Conservation (phyloP, 2,113 vertebrate species). For the Patagioenas fasciata region DNA sequence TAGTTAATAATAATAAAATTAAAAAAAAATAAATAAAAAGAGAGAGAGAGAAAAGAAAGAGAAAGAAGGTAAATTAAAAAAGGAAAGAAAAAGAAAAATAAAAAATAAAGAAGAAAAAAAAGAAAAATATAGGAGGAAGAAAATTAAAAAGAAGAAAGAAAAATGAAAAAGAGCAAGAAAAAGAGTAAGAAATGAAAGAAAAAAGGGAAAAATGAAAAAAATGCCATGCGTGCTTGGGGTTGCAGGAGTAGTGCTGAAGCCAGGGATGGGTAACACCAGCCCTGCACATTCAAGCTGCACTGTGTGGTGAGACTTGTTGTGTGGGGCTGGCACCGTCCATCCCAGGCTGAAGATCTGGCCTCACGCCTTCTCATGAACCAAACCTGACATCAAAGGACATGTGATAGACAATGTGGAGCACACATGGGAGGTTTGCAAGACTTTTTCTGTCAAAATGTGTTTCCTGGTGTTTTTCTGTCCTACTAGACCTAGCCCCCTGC, state of each 20-base stretch:
- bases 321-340: background rate
- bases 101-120: fast-evolving
- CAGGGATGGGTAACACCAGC: fast-evolving
- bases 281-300: fast-evolving
- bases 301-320: no score
- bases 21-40: fast-evolving
- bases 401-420: slow-evolving; percentile 66
- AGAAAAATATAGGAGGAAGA: no score
- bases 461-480: slow-evolving; percentile 55
- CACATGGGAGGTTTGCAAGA: slow-evolving; percentile 65
- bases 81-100: no score
- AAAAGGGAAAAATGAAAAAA: fast-evolving
- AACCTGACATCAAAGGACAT: slow-evolving; percentile 70
- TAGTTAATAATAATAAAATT: background rate
- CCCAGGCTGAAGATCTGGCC: background rate
- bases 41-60: no score
- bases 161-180: background rate
- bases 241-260: fast-evolving
- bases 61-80: no score
- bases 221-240: fast-evolving
- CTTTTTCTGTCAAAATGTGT: slow-evolving; percentile 61
- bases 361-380: slow-evolving; percentile 43
- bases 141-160: no score
- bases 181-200: background rate
- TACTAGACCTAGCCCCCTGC: background rate